Percentiles rank a stretch among this genome's conserved stretches.
phyloP scores from a whole-genome alignment of 2,113 vertebrate species.

The Morphnarchus princeps region DNA sequence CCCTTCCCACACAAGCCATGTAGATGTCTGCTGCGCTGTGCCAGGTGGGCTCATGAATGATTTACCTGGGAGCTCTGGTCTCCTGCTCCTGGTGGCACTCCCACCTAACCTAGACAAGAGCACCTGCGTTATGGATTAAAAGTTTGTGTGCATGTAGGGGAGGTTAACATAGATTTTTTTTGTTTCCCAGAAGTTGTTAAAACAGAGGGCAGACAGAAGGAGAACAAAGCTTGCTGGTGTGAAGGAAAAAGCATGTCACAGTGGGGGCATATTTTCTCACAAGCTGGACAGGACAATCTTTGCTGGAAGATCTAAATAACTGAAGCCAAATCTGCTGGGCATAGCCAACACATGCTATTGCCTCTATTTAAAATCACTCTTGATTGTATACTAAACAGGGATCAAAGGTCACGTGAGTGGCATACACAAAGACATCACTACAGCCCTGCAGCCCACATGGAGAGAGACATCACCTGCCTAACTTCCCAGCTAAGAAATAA shows the following conservation, averaged over 20 bases:
- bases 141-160: background rate
- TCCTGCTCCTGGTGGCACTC: background rate
- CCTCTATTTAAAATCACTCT: background rate
- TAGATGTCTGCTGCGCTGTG: background rate
- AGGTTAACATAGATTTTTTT: background rate
- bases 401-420: background rate
- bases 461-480: background rate
- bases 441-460: background rate
- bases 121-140: background rate
- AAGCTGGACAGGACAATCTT: background rate
- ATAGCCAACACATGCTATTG: background rate
- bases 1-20: rapidly evolving
- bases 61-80: background rate
- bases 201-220: background rate
- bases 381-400: background rate
- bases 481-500: background rate
- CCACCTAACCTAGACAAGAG: background rate
- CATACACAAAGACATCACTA: background rate
- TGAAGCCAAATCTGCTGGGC: background rate
- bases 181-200: background rate
- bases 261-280: background rate
- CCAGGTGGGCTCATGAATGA: background rate
- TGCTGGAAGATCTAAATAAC: background rate
- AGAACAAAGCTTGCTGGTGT: background rate
- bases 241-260: background rate